Percentiles rank a stretch among this genome's conserved stretches.
phyloP scores from a whole-genome alignment of 2,113 vertebrate species.

The Galemys pyrenaicus region DNA sequence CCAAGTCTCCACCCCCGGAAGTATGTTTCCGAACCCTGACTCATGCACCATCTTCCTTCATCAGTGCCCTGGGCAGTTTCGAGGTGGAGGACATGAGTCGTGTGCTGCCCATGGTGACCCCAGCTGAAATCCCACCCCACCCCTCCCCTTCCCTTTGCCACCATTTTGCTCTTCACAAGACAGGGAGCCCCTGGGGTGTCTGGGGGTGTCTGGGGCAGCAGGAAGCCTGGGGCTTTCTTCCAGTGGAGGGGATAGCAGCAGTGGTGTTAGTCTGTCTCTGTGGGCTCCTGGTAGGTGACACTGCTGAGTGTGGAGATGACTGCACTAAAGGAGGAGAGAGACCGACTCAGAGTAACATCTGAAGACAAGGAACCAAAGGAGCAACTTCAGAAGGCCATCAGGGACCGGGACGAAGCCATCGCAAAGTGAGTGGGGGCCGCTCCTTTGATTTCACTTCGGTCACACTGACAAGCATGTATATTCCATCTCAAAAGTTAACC shows the following conservation, averaged over 20 bases:
- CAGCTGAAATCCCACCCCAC: neutral
- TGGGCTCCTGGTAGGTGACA: conserved; percentile 87
- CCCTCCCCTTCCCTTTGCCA: too few relatives aligned
- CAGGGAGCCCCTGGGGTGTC: neutral
- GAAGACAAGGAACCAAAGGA: conserved; percentile 92
- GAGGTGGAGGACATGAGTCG: neutral
- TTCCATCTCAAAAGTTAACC: neutral
- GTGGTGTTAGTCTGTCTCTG: neutral
- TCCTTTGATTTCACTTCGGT: accelerated
- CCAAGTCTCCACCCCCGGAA: neutral
- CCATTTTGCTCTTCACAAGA: too few relatives aligned
- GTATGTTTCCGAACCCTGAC: neutral
- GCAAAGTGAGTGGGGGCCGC: conserved; percentile 89
- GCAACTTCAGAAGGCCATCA: conserved; percentile 95
- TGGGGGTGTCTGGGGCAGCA: neutral
- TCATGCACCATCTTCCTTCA: accelerated
- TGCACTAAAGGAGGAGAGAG: conserved; percentile 92
- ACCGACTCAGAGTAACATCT: conserved; percentile 88
- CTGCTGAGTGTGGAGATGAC: conserved; percentile 95
- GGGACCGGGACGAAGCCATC: conserved; percentile 96
- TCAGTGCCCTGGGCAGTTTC: neutral
- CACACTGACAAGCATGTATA: neutral
- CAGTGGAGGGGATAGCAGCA: neutral
- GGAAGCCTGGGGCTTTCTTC: neutral
- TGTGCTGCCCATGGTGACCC: neutral